phyloP scores from a whole-genome alignment of 2,797 vertebrate genomes.

The Pachyuromys duprasi region DNA sequence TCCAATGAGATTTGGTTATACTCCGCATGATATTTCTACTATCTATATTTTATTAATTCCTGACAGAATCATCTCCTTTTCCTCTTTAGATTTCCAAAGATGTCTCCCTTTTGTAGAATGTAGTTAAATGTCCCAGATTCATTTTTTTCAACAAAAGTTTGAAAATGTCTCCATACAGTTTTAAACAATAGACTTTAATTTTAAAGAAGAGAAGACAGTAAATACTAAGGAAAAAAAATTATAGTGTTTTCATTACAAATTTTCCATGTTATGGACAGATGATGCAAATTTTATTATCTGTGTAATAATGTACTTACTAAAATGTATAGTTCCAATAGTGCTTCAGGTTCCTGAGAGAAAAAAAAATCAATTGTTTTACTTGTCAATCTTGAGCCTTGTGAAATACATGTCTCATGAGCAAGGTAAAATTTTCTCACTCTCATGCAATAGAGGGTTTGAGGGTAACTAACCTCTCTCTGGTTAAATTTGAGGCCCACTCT shows the following conservation, averaged over 20 bases:
- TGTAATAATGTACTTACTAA: background rate
- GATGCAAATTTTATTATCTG: background rate
- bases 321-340: background rate
- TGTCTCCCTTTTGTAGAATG: background rate
- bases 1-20: background rate
- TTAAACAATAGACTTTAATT: slow-evolving; percentile 3
- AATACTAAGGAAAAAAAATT: background rate
- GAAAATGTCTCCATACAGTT: background rate
- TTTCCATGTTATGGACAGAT: background rate
- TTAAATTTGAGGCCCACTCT: background rate
- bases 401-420: background rate
- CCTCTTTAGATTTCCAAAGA: slow-evolving; percentile 3
- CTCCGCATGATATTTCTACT: background rate
- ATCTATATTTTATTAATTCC: background rate
- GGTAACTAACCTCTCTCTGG: background rate
- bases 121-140: background rate
- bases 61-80: background rate
- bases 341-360: background rate
- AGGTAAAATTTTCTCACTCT: background rate
- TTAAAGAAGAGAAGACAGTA: background rate
- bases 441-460: background rate
- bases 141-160: background rate
- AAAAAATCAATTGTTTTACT: background rate
- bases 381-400: background rate
- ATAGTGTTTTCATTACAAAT: background rate